Evolutionary conservation across 1,140 invertebrate species (phyloP), one percentile per base, ranked within the genome.

Genomic region (Triops cancriformis): DNA sequence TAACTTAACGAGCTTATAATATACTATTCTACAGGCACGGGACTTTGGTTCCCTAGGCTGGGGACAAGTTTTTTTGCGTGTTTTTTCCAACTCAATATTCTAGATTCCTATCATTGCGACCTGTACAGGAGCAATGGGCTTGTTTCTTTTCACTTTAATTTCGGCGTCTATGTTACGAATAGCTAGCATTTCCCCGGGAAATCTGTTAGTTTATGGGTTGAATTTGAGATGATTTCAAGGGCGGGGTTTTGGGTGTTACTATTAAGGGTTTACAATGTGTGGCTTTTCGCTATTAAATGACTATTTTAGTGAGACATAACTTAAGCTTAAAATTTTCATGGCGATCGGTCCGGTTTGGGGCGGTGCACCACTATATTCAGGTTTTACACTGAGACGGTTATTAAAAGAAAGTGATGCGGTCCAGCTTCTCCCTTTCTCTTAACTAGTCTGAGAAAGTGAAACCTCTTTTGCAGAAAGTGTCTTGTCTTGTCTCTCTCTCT

Each of bases 351-450:
- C 23, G 51, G 51, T 4, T 23, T 23, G 51, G 51, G 51, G 51
- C 51, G 51, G 51, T 64, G 18, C 10, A 14, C 18, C 14, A 64
- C 18, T 6, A 23, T 64, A 64, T 64, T 64, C 51, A 64, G 51
- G 51, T 64, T 64, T 64, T 64, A 6, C 51, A 37, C 23, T 64
- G 51, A 64, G 51, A 64, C 14, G 51, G 51, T 64, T 23, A 64
- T 64, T 64, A 64, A 64, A 64, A 64, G 51, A 64, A 64, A 64
- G 51, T 64, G 51, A 64, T 64, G 51, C n/a, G 51, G 51, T 64
- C 23, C 23, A 37, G 51, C 51, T 64, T n/a, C 51, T 64, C 51
- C 51, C 51, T 64, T 64, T 64, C 51, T 64, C 51, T 64, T 64
- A 23, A 23, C 14, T 23, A 18, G 51, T 64, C 51, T 64, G 51